phyloP scores from a whole-genome alignment of 1,140 invertebrate genomes.

The Cydia amplana region DNA sequence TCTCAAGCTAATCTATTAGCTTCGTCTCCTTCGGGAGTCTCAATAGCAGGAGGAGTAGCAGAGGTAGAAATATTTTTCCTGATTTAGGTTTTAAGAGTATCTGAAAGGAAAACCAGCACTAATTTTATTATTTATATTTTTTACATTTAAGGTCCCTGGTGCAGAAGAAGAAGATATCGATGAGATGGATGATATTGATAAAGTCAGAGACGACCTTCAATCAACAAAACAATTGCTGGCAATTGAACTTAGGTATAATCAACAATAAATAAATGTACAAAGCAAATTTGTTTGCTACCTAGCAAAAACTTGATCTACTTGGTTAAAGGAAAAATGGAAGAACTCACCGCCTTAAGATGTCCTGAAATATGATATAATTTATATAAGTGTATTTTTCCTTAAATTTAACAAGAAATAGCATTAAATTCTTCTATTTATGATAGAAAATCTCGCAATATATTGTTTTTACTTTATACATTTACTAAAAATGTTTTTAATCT shows the following conservation, averaged over 20 bases:
- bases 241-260: slow-evolving; percentile 83
- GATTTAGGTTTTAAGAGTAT: background rate
- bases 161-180: slow-evolving; percentile 84
- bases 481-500: slow-evolving; percentile 32
- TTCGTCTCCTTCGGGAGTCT: slow-evolving; percentile 62
- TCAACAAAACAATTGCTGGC: slow-evolving; percentile 94
- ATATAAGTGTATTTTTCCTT: background rate
- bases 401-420: background rate
- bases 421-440: too few relatives aligned
- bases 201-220: slow-evolving; percentile 93
- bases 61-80: slow-evolving; percentile 49
- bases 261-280: background rate
- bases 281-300: too few relatives aligned
- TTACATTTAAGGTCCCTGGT: slow-evolving; percentile 48
- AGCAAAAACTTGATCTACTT: too few relatives aligned
- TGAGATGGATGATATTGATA: slow-evolving; percentile 94
- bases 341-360: too few relatives aligned
- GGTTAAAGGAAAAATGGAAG: too few relatives aligned
- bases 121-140: slow-evolving; percentile 34
- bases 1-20: slow-evolving; percentile 82
- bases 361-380: too few relatives aligned
- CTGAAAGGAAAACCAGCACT: slow-evolving; percentile 26
- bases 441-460: background rate
- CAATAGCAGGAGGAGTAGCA: slow-evolving; percentile 62
- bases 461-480: background rate